phyloP scores from a whole-genome alignment of 2,888 invertebrate species.

The Mongoloraphidia duomilia region DNA sequence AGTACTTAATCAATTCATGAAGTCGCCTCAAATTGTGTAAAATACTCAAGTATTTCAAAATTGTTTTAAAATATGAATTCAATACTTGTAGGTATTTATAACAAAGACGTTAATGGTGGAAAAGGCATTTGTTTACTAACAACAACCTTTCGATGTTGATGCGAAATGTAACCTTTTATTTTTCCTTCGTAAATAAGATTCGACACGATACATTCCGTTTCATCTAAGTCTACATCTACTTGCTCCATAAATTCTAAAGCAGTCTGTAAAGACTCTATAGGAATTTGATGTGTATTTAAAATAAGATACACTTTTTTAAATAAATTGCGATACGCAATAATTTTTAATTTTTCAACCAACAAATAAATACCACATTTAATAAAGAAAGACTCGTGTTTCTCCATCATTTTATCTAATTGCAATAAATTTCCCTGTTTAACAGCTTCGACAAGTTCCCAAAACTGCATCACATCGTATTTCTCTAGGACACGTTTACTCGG shows the following conservation, averaged over 20 bases:
- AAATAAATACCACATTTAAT: slow-evolving; percentile 95
- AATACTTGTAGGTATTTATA: slow-evolving; percentile 20
- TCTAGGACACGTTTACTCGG: slow-evolving; percentile 68
- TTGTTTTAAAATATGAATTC: no score
- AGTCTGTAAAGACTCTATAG: slow-evolving; percentile 67
- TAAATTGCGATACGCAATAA: slow-evolving; percentile 88
- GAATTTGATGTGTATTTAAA: slow-evolving; percentile 73
- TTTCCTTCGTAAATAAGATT: slow-evolving; percentile 94
- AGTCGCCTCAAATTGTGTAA: no score
- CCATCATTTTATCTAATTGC: slow-evolving; percentile 70
- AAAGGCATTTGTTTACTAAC: slow-evolving; percentile 96
- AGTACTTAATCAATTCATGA: no score
- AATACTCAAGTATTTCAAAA: no score
- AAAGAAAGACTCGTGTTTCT: slow-evolving; percentile 79
- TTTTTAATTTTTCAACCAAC: slow-evolving; percentile 90
- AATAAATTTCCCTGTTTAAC: slow-evolving; percentile 82
- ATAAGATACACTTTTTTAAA: slow-evolving; percentile 81
- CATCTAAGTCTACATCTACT: slow-evolving; percentile 80
- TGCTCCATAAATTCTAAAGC: slow-evolving; percentile 71
- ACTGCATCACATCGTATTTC: slow-evolving; percentile 83
- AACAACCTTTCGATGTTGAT: slow-evolving; percentile 92
- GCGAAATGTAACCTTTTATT: slow-evolving; percentile 96
- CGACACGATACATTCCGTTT: slow-evolving; percentile 91
- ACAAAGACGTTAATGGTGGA: slow-evolving; percentile 57
- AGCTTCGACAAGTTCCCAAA: slow-evolving; percentile 76